Evolutionary conservation across 2,797 vertebrate species (phyloP).

Genomic region (Pseudocheirus occidentalis): DNA sequence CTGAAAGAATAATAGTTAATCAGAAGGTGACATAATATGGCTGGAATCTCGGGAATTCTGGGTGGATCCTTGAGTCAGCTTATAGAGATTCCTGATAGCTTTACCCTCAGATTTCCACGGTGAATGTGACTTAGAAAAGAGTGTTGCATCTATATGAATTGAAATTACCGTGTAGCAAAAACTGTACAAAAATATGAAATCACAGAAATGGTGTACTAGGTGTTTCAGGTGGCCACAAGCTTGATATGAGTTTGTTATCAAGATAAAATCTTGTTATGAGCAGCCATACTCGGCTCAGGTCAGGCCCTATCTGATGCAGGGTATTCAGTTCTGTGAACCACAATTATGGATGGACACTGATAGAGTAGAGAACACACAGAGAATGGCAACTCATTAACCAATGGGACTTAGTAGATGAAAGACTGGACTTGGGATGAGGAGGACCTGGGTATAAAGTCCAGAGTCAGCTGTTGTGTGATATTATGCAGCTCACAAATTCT

Average conservation of each 20-base stretch:
- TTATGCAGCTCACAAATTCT: not conserved
- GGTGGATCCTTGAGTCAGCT: not conserved
- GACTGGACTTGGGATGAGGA: not conserved
- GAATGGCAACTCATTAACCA: not conserved
- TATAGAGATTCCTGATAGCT: slow-evolving; percentile 16
- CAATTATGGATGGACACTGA: not conserved
- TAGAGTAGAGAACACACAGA: not conserved
- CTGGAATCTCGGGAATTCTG: not conserved
- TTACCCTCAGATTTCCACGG: not conserved
- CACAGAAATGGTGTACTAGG: not conserved
- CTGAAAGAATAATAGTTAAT: not conserved
- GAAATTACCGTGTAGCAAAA: not conserved
- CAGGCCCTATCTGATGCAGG: not conserved
- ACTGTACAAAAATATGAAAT: not conserved
- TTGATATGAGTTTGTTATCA: not conserved
- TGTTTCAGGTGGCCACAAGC: not conserved
- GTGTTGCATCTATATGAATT: not conserved
- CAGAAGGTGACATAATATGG: not conserved
- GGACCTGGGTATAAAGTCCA: not conserved
- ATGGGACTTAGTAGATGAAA: too few species aligned
- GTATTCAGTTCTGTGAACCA: not conserved
- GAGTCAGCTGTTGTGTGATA: not conserved
- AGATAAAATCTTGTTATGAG: not conserved
- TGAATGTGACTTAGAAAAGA: not conserved
- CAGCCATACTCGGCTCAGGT: not conserved